phyloP scores from a whole-genome alignment of 1,140 invertebrate species.

The Gryon sp. region DNA sequence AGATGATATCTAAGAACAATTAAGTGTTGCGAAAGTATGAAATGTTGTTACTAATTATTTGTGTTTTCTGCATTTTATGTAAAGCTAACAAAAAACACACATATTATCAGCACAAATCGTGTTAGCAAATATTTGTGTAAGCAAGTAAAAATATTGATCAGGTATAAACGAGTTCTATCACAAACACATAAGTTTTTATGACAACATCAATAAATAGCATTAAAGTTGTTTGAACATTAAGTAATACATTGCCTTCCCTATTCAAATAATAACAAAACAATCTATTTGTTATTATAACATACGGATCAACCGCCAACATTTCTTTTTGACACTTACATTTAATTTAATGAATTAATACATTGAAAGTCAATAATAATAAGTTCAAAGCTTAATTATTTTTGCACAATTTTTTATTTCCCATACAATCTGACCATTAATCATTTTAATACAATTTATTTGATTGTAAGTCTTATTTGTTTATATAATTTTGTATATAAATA shows the following conservation, averaged over 20 bases:
- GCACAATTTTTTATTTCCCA: too few species aligned
- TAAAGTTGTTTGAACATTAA: slow-evolving; percentile 29
- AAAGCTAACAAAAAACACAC: slow-evolving; percentile 17
- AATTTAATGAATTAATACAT: slow-evolving; percentile 12
- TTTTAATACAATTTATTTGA: too few species aligned
- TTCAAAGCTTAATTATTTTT: too few species aligned
- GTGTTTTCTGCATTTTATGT: neutral
- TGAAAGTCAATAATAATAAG: neutral
- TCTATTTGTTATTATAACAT: slow-evolving; percentile 33
- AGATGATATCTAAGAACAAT: too few species aligned
- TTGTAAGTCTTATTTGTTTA: too few species aligned
- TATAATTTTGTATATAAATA: too few species aligned
- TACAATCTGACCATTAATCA: too few species aligned
- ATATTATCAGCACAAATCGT: slow-evolving; percentile 33
- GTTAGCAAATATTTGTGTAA: slow-evolving; percentile 54
- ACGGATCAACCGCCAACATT: slow-evolving; percentile 1
- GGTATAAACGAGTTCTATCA: slow-evolving; percentile 28
- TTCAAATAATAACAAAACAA: slow-evolving; percentile 37
- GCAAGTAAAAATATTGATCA: slow-evolving; percentile 54
- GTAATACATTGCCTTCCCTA: slow-evolving; percentile 29
- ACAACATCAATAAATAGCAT: slow-evolving; percentile 43
- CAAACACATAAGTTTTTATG: slow-evolving; percentile 34
- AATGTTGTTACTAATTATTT: neutral
- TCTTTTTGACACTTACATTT: slow-evolving; percentile 28
- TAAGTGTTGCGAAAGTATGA: too few species aligned